Evolutionary conservation across 2,888 invertebrate genomes (phyloP).

Genomic region (Clanis bilineata): DNA sequence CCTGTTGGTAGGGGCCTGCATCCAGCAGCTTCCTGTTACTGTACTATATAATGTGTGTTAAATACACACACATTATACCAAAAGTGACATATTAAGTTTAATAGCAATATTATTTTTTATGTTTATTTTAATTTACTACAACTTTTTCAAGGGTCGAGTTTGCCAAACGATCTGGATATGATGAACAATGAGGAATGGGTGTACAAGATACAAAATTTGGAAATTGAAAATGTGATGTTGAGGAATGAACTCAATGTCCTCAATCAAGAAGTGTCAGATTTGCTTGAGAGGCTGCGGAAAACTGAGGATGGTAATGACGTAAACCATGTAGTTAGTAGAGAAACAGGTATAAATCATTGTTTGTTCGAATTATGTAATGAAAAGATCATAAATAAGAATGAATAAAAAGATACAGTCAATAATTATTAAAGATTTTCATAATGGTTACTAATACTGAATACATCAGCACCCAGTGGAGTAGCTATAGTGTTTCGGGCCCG

Average conservation of each 20-base stretch:
- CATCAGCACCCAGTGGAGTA: too few species aligned
- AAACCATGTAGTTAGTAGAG: constrained; percentile 37
- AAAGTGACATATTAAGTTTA: too few species aligned
- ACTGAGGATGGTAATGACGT: constrained; percentile 68
- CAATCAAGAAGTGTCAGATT: constrained; percentile 62
- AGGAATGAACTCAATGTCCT: constrained; percentile 73
- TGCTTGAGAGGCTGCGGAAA: constrained; percentile 53
- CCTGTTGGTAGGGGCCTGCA: too few species aligned
- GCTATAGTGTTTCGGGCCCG: too few species aligned
- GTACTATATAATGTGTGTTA: too few species aligned
- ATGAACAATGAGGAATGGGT: constrained; percentile 43
- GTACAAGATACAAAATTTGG: constrained; percentile 63
- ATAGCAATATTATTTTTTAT: neutral
- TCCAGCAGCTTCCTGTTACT: too few species aligned
- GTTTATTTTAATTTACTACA: too few species aligned
- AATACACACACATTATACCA: too few species aligned
- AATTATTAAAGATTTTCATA: too few species aligned
- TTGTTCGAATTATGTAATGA: neutral
- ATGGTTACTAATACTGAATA: too few species aligned
- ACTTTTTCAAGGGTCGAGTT: constrained; percentile 54
- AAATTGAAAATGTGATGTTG: constrained; percentile 72
- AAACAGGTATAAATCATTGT: constrained; percentile 19
- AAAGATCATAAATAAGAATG: neutral
- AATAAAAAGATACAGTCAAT: neutral
- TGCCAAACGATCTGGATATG: constrained; percentile 57